Evolutionary conservation across 2,888 invertebrate genomes (phyloP), one percentile per base, ranked within the genome.

Genomic region (Caenorhabditis parvicauda): DNA sequence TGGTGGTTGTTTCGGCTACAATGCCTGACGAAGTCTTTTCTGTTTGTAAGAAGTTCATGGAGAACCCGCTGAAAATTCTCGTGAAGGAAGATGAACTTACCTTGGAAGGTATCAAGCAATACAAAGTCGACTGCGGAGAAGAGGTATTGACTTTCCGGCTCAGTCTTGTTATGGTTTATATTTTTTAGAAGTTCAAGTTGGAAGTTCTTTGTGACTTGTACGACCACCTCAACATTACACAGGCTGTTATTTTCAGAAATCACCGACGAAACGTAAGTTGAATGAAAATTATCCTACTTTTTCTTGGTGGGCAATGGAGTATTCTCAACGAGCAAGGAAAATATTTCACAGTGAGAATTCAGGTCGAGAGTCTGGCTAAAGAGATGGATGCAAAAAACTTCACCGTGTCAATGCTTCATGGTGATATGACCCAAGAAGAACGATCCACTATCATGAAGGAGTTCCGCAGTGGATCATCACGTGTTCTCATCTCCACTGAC

Each of bases 231-330:
- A 94, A 94, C 81, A 96, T 99, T 82, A 95, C 96, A 69, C 96
- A 99, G 85, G 95, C 96, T 79, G 98, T 99, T 55, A 98, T 98
- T 82, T 98, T 98, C 87, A 96, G 96, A 84, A 99, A 99, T 85
- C 98, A 96, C 59, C 89, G 96, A 75, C 92, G 56, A 28, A 48
- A 54, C 29, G 50, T 50, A n/a, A 14, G 41, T 25, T 4, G 9
- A 32, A 32, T 32, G 9, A 12, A n/a, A n/a, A 12, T 32, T 32
- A 12, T 32, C n/a, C n/a, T n/a, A n/a, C n/a, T n/a, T n/a, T n/a
- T n/a, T n/a, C n/a, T n/a, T n/a, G n/a, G n/a, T n/a, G n/a, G n/a
- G n/a, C n/a, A n/a, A n/a, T n/a, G n/a, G n/a, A n/a, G n/a, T n/a
- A n/a, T n/a, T n/a, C n/a, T n/a, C n/a, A n/a, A n/a, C n/a, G n/a